phyloP scores from a whole-genome alignment of 2,888 invertebrate species.

The Drosophila putrida region DNA sequence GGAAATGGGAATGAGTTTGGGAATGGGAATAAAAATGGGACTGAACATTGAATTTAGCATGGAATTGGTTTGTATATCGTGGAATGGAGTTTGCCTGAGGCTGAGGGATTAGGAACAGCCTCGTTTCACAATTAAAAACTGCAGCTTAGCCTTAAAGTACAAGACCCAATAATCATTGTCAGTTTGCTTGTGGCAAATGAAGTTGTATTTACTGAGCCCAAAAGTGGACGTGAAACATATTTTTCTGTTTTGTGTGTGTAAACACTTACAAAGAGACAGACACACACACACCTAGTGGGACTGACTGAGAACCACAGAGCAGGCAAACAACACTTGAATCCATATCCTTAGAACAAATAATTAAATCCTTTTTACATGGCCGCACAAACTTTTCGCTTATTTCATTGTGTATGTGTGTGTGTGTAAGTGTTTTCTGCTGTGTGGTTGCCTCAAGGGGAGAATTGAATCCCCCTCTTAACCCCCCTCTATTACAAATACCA shows the following conservation, averaged over 20 bases:
- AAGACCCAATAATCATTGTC: slow-evolving; percentile 40
- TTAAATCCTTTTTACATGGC: slow-evolving; percentile 84
- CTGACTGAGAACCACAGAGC: slow-evolving; percentile 39
- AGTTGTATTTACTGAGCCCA: slow-evolving; percentile 47
- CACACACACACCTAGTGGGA: slow-evolving; percentile 19
- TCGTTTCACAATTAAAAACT: slow-evolving; percentile 77
- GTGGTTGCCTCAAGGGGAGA: slow-evolving; percentile 32
- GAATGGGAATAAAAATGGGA: slow-evolving; percentile 11
- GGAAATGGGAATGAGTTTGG: slow-evolving; percentile 24
- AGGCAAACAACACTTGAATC: slow-evolving; percentile 29
- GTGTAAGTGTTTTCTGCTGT: slow-evolving; percentile 3
- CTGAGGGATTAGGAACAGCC: slow-evolving; percentile 20
- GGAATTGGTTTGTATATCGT: background rate
- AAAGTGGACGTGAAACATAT: slow-evolving; percentile 79
- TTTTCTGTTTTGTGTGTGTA: slow-evolving; percentile 53
- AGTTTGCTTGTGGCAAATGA: slow-evolving; percentile 22
- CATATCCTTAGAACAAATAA: slow-evolving; percentile 83
- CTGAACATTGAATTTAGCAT: background rate
- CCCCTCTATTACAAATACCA: background rate
- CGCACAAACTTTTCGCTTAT: slow-evolving; percentile 66
- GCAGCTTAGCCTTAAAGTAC: slow-evolving; percentile 43
- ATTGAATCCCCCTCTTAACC: background rate
- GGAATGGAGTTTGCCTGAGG: slow-evolving; percentile 23
- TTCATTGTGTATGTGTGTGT: slow-evolving; percentile 25
- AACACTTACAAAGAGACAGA: slow-evolving; percentile 48